Percentiles rank a stretch among this genome's conserved stretches.
Evolutionary conservation across 2,113 vertebrate species (phyloP).

Genomic region (Myotis yumanensis): DNA sequence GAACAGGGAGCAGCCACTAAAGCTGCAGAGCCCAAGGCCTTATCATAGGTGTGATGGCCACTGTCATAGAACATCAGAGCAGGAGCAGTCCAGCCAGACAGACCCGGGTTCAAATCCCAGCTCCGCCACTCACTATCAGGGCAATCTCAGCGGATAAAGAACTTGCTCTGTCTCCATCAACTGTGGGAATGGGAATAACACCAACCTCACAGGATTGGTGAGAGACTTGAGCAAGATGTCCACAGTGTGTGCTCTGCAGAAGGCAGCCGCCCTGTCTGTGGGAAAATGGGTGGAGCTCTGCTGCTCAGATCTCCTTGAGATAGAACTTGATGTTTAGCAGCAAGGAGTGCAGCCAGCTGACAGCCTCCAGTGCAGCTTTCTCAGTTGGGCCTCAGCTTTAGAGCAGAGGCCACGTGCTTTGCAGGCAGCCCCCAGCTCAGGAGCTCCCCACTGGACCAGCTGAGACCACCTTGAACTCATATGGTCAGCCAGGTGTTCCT

Average conservation of each 20-base stretch:
- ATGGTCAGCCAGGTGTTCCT: background rate
- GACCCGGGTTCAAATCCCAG: background rate
- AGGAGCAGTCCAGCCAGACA: background rate
- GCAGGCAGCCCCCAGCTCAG: background rate
- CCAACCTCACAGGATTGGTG: background rate
- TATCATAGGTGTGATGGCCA: fast-evolving
- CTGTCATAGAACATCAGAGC: background rate
- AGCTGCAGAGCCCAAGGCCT: background rate
- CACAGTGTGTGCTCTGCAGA: fast-evolving
- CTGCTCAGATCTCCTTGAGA: background rate
- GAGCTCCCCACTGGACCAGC: background rate
- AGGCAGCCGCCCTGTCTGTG: no score
- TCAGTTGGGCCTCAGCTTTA: background rate
- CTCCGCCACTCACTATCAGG: background rate
- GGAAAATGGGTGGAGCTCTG: background rate
- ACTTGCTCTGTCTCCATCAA: background rate
- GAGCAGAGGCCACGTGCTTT: background rate
- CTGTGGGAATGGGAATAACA: background rate
- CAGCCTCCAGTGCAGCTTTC: background rate
- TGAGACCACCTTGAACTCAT: background rate
- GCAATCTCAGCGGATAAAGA: background rate
- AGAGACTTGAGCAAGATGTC: background rate
- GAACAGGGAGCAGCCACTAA: background rate
- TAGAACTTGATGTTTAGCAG: background rate
- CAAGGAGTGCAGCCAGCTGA: background rate